Evolutionary conservation across 2,888 invertebrate genomes (phyloP), one percentile per base, ranked within the genome.

Genomic region (Rotaria socialis): DNA sequence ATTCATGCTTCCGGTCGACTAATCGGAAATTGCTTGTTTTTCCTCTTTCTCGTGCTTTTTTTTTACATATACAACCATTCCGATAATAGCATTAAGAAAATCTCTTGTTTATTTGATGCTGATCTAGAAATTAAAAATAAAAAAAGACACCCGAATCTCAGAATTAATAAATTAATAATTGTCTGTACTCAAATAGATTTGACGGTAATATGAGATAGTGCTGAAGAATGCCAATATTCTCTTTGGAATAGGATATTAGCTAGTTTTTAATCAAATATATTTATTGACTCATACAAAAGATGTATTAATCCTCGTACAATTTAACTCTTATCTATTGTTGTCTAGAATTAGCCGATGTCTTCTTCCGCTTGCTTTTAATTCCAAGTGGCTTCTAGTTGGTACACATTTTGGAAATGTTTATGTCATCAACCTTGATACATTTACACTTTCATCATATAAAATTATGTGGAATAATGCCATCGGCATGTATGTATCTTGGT

Each of bases 391-490:
- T 90, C 97, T 97, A 93, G 95, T 98, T 89, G 99, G 99, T 89
- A 97, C 98, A 87, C 97, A 98, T 92, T 94, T 95, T 89, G 99
- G 99, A 88, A 99, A 99, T 93, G 95, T 98, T 90, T 97, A 99
- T 92, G 94, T 98, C 89, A 95, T 97, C 90, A 95, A 97, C 93
- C 94, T 98, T 90, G 97, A 97, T 92, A 94, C 95, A 89, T 99
- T 99, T 93, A 93, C 94, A 90, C 94, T 99, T 89, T 97, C 97
- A 90, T 97, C 97, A 88, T 99, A 99, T 93, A 94, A 97, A 92
- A 96, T 99, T 93, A 97, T 98, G 93, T 99, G 99, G 99, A 99
- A 99, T 93, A 99, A 99, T 93, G 96, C 97, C 90, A 98, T 99
- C 92, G 99, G 98, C 94, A 93, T 97, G 97, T 98, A 89, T 90